These are phyloP conservation scores for Eudemis profundana DNA, from an alignment of 2,888 invertebrate species.

Conservation along the genomic window DNA sequence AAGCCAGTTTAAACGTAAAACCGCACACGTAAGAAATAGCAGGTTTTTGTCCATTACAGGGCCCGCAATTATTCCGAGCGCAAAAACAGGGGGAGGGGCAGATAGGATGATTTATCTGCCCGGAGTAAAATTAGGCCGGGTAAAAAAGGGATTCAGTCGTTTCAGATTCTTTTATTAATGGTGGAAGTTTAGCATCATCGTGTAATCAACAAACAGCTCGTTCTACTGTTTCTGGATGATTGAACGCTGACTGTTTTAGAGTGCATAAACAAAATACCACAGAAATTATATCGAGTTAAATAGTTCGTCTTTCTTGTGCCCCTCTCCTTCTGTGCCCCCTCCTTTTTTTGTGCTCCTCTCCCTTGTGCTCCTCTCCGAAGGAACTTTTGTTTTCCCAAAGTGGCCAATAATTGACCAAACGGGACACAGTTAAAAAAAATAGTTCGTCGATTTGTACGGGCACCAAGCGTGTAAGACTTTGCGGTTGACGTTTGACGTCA, in stretches of 20 bases:
- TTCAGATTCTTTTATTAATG: constrained; percentile 27
- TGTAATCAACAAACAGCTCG: neutral
- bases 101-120: constrained; percentile 26
- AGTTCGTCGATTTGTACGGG: too few species aligned
- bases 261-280: too few species aligned
- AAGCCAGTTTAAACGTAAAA: constrained; percentile 20
- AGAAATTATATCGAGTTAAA: too few species aligned
- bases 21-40: constrained; percentile 17
- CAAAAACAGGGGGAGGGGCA: constrained; percentile 38
- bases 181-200: constrained; percentile 8
- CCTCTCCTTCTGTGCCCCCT: too few species aligned
- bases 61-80: constrained; percentile 27
- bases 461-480: too few species aligned
- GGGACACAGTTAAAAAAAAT: too few species aligned
- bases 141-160: constrained; percentile 36
- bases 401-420: too few species aligned
- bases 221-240: neutral
- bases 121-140: constrained; percentile 35
- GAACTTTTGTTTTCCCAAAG: too few species aligned
- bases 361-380: too few species aligned
- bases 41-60: constrained; percentile 38
- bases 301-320: too few species aligned
- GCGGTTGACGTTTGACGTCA: too few species aligned
- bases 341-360: too few species aligned
- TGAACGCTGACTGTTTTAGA: neutral